These are phyloP conservation scores for Dermochelys coriacea DNA, from an alignment of 2,797 vertebrate species.

Conservation along the genomic window DNA sequence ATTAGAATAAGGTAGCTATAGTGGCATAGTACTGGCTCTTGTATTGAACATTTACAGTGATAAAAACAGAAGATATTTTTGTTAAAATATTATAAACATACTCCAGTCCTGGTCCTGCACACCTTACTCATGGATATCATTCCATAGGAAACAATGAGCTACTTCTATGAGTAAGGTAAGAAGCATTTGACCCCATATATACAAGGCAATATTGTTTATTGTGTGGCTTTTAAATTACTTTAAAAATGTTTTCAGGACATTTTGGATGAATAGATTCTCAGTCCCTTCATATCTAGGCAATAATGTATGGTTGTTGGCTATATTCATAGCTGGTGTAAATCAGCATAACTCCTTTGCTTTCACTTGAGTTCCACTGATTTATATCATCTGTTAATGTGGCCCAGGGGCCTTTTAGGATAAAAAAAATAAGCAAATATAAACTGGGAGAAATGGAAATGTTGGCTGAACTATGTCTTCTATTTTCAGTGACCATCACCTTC, in stretches of 20 bases:
- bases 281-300: not conserved
- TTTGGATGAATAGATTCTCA: not conserved
- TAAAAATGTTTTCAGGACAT: not conserved
- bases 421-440: slow-evolving; percentile 12
- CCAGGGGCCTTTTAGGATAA: not conserved
- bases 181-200: not conserved
- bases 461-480: not conserved
- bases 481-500: not conserved
- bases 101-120: not conserved
- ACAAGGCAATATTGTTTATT: not conserved
- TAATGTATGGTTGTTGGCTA: not conserved
- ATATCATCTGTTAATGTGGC: not conserved
- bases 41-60: not conserved
- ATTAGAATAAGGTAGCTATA: not conserved
- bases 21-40: not conserved
- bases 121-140: not conserved
- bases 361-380: not conserved
- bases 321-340: not conserved
- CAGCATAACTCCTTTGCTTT: not conserved
- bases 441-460: not conserved
- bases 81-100: not conserved
- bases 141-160: not conserved
- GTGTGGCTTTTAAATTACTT: fast-evolving
- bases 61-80: not conserved
- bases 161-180: not conserved